A percentile compares a stretch with the other conserved stretches of the same genome.
Conservation (phyloP, 2,888 invertebrate genomes). For the Acleris holmiana region DNA sequence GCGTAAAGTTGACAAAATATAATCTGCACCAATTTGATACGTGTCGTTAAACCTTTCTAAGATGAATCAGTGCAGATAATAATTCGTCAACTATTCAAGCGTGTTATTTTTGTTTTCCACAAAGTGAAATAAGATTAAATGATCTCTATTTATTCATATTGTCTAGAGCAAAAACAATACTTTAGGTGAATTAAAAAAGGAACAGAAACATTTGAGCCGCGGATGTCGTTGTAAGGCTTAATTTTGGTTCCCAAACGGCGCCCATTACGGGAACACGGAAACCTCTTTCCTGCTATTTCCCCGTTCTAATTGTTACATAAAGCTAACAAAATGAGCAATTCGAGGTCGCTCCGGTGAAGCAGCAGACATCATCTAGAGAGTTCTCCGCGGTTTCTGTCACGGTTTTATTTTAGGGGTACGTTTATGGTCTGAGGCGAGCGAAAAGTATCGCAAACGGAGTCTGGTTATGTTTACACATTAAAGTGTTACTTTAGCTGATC, state of each 20-base stretch:
- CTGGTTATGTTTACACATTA: slow-evolving; percentile 22
- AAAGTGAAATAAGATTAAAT: neutral
- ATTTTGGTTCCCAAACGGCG: slow-evolving; percentile 65
- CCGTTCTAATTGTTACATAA: slow-evolving; percentile 74
- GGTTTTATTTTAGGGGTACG: slow-evolving; percentile 34
- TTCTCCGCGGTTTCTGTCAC: slow-evolving; percentile 36
- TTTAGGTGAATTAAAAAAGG: slow-evolving; percentile 44
- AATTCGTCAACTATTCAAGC: no score
- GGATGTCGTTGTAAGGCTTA: slow-evolving; percentile 51
- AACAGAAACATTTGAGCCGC: slow-evolving; percentile 52
- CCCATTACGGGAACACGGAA: slow-evolving; percentile 58
- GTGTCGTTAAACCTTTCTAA: no score
- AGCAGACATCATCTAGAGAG: slow-evolving; percentile 42
- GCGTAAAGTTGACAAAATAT: no score
- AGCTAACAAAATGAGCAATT: slow-evolving; percentile 68
- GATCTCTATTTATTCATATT: no score
- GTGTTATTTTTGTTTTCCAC: neutral
- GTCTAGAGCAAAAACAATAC: slow-evolving; percentile 1
- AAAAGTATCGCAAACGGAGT: slow-evolving; percentile 15
- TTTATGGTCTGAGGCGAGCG: slow-evolving; percentile 33
- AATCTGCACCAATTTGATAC: no score
- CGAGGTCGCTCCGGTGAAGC: slow-evolving; percentile 48
- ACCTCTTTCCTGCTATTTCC: slow-evolving; percentile 63
- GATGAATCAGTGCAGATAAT: no score
- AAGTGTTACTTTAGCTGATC: slow-evolving; percentile 8